These are phyloP conservation scores for Linnaemya vulpina DNA, from an alignment of 2,888 invertebrate genomes.

Conservation along the genomic window DNA sequence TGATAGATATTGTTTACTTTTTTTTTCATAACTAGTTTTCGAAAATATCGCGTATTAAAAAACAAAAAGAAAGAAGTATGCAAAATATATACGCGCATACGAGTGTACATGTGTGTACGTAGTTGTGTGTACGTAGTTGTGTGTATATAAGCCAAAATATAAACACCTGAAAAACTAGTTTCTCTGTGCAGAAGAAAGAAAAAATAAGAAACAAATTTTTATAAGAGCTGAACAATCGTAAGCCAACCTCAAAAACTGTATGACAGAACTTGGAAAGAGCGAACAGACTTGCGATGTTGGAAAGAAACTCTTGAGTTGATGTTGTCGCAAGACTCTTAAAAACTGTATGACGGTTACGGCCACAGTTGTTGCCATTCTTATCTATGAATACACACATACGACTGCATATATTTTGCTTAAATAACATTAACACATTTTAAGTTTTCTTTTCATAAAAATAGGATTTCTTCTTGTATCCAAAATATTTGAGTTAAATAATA, in stretches of 20 bases:
- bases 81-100: too few species aligned
- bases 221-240: slow-evolving; percentile 3
- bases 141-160: slow-evolving; percentile 42
- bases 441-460: too few species aligned
- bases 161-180: slow-evolving; percentile 72
- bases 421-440: too few species aligned
- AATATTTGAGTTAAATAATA: too few species aligned
- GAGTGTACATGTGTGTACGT: background rate
- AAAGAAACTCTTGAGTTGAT: slow-evolving; percentile 9
- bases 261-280: background rate
- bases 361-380: background rate
- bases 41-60: background rate
- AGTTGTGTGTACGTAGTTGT: background rate
- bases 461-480: too few species aligned
- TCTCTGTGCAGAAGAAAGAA: slow-evolving; percentile 22
- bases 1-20: slow-evolving; percentile 68
- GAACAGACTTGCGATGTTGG: background rate
- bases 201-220: background rate
- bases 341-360: background rate
- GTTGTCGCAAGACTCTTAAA: background rate
- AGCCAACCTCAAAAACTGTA: slow-evolving; percentile 4
- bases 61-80: slow-evolving; percentile 17
- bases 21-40: slow-evolving; percentile 56
- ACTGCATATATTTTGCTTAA: too few species aligned
- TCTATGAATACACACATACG: too few species aligned